Percentiles rank a stretch among this genome's conserved stretches.
These are phyloP conservation scores for Agrochola lota DNA, from an alignment of 2,888 invertebrate genomes.

Conservation along the genomic window DNA sequence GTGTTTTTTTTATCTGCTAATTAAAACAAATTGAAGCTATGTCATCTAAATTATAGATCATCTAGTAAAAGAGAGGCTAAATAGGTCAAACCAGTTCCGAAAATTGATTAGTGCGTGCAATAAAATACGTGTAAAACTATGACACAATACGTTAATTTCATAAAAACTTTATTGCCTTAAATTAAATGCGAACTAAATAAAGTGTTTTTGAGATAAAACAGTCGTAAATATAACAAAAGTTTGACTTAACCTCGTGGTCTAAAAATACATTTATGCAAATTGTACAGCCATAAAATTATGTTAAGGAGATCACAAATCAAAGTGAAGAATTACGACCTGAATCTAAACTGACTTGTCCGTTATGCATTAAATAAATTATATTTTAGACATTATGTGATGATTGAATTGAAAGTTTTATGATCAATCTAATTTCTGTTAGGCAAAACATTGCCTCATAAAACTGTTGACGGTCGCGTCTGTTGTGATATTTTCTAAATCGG, in stretches of 20 bases:
- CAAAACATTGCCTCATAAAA: conserved; percentile 55
- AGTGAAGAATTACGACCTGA: conserved; percentile 49
- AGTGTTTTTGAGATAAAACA: conserved; percentile 41
- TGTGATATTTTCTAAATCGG: conserved; percentile 55
- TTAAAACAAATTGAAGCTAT: conserved; percentile 23
- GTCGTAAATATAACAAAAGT: conserved; percentile 52
- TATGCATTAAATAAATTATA: conserved; percentile 66
- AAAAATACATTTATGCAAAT: conserved; percentile 67
- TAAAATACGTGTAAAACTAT: conserved; percentile 47
- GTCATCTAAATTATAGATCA: conserved; percentile 14
- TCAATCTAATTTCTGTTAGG: conserved; percentile 51
- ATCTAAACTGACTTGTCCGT: conserved; percentile 42
- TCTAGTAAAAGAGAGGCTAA: conserved; percentile 18
- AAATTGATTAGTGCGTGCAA: conserved; percentile 56
- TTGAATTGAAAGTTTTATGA: conserved; percentile 65
- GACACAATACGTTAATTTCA: conserved; percentile 45
- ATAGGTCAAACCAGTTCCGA: conserved; percentile 33
- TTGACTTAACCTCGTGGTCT: conserved; percentile 32
- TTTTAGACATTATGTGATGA: conserved; percentile 59
- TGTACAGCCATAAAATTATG: conserved; percentile 64
- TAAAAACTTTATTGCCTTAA: conserved; percentile 52
- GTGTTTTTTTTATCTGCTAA: conserved; percentile 15
- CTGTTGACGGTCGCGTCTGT: conserved; percentile 39
- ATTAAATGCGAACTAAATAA: conserved; percentile 44
- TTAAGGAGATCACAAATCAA: conserved; percentile 66